A percentile compares a stretch with the other conserved stretches of the same genome.
phyloP scores from a whole-genome alignment of 2,797 vertebrate genomes.

The Octomys mimax region DNA sequence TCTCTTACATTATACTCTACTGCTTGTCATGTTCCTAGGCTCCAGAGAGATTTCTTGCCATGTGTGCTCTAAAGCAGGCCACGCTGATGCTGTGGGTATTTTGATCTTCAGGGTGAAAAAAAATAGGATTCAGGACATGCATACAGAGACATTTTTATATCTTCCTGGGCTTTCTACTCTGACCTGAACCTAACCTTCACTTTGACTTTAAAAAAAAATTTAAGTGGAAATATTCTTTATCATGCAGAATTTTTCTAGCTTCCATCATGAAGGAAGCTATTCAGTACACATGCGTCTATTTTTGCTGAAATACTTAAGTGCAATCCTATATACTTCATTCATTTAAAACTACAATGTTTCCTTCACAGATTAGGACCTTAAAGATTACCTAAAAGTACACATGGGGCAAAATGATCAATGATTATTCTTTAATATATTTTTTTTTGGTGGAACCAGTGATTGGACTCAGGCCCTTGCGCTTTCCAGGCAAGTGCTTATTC shows the following conservation, averaged over 20 bases:
- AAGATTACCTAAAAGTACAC: neutral
- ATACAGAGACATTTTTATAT: neutral
- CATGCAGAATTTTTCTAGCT: neutral
- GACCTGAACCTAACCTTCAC: neutral
- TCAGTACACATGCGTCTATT: neutral
- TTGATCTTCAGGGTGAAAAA: slow-evolving; percentile 44
- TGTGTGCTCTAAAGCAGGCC: slow-evolving; percentile 56
- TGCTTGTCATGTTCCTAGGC: slow-evolving; percentile 61
- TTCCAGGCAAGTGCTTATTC: too few relatives aligned
- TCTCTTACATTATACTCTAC: slow-evolving; percentile 60
- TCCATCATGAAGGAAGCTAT: neutral
- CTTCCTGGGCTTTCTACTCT: neutral
- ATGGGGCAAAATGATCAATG: neutral
- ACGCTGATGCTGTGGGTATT: slow-evolving; percentile 46
- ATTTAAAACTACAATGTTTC: slow-evolving; percentile 1
- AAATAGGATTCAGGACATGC: neutral
- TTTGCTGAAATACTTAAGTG: slow-evolving; percentile 8
- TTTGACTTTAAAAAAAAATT: neutral
- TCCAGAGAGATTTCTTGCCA: slow-evolving; percentile 54
- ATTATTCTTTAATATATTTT: slow-evolving; percentile 15
- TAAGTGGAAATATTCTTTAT: neutral
- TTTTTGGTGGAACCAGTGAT: too few relatives aligned
- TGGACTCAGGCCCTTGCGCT: too few relatives aligned
- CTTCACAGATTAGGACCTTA: neutral
- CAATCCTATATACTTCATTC: neutral